phyloP scores from a whole-genome alignment of 2,888 invertebrate species.

The Dinocampus coccinellae region DNA sequence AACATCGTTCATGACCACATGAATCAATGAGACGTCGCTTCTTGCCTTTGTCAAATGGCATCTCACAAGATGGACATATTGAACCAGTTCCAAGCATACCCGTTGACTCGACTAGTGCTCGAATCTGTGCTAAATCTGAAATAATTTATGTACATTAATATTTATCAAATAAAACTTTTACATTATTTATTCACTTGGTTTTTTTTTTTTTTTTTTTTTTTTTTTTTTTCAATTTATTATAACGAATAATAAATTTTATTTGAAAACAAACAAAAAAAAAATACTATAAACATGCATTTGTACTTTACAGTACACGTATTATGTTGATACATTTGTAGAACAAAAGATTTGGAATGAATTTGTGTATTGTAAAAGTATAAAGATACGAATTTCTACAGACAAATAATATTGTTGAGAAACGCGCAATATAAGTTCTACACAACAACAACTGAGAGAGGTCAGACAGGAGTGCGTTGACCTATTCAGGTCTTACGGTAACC shows the following conservation, averaged over 20 bases:
- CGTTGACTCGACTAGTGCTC: constrained; percentile 84
- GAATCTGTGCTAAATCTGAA: constrained; percentile 87
- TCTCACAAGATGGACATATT: constrained; percentile 87
- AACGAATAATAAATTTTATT: too few relatives aligned
- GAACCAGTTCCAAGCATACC: constrained; percentile 72
- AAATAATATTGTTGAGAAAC: constrained; percentile 17
- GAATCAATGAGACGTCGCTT: constrained; percentile 94
- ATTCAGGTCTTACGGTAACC: constrained; percentile 61
- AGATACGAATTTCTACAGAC: constrained; percentile 1
- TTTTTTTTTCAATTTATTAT: too few relatives aligned
- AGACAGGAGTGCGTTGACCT: constrained; percentile 62
- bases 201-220: too few relatives aligned
- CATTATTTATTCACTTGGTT: too few relatives aligned
- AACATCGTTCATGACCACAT: constrained; percentile 96
- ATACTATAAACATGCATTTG: background rate
- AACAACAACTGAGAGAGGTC: constrained; percentile 42
- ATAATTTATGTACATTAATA: constrained; percentile 50
- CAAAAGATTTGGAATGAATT: background rate
- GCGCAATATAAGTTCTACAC: background rate
- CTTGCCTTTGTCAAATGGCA: constrained; percentile 97
- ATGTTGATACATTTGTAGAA: background rate
- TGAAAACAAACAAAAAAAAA: background rate
- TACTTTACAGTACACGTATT: background rate
- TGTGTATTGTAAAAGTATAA: background rate
- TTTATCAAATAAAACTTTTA: background rate